phyloP scores from a whole-genome alignment of 2,797 vertebrate genomes.

The Taeniopygia guttata region DNA sequence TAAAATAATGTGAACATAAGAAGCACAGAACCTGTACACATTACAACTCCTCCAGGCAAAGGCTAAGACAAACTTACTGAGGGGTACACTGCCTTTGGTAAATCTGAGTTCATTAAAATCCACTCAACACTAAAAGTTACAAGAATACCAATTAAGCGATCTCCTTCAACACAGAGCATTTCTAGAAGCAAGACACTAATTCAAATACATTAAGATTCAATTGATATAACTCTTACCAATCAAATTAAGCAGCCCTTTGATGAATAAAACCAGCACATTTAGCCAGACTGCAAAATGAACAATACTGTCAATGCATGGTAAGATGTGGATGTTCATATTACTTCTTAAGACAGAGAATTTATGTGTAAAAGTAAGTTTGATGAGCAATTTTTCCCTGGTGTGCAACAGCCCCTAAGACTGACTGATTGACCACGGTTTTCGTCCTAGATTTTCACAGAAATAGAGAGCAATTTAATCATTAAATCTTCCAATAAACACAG shows the following conservation, averaged over 20 bases:
- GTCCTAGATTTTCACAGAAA: not conserved
- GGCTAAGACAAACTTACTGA: not conserved
- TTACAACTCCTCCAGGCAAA: not conserved
- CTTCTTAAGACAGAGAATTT: not conserved
- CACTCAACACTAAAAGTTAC: not conserved
- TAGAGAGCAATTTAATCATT: not conserved
- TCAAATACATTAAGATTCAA: not conserved
- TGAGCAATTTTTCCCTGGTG: not conserved
- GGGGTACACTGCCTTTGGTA: not conserved
- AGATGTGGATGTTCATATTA: not conserved
- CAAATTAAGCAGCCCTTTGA: not conserved
- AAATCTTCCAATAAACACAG: not conserved
- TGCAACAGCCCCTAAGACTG: not conserved
- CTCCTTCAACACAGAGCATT: not conserved
- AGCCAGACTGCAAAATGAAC: not conserved
- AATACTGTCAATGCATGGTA: not conserved
- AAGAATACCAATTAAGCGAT: not conserved
- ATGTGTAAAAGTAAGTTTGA: not conserved
- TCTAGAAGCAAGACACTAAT: not conserved
- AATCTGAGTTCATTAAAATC: slow-evolving; percentile 2
- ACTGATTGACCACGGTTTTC: not conserved
- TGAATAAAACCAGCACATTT: not conserved
- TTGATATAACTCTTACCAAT: not conserved
- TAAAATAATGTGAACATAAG: not conserved
- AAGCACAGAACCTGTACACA: not conserved